Percentiles rank a stretch among this genome's conserved stretches.
phyloP scores from a whole-genome alignment of 2,797 vertebrate species.

The Cyprinodon diabolis region DNA sequence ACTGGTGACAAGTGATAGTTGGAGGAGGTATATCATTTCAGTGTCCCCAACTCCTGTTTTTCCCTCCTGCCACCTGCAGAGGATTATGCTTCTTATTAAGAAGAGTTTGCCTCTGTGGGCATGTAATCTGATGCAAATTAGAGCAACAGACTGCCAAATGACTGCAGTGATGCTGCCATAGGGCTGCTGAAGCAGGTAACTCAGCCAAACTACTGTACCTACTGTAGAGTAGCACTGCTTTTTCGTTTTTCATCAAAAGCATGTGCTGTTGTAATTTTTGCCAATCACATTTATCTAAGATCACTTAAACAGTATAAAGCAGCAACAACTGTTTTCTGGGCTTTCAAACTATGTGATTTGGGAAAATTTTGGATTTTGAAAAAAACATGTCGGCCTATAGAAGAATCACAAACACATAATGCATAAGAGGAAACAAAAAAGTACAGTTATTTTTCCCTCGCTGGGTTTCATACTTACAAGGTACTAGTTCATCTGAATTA shows the following conservation, averaged over 20 bases:
- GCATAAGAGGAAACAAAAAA: too few relatives aligned
- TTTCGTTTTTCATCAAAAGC: constrained; percentile 3
- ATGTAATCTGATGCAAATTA: constrained; percentile 74
- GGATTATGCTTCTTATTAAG: constrained; percentile 69
- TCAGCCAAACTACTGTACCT: constrained; percentile 35
- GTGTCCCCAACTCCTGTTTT: constrained; percentile 43
- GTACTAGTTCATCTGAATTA: too few relatives aligned
- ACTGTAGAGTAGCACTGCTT: constrained; percentile 19
- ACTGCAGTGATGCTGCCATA: constrained; percentile 39
- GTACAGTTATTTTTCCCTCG: too few relatives aligned
- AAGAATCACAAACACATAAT: too few relatives aligned
- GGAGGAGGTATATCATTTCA: constrained; percentile 40
- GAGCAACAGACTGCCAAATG: constrained; percentile 63
- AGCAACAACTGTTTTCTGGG: constrained; percentile 15
- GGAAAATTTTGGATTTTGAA: neutral
- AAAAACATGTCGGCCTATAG: neutral
- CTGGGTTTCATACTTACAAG: too few relatives aligned
- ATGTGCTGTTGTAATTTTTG: constrained; percentile 8
- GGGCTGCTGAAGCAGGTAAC: constrained; percentile 35
- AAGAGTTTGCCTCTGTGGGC: constrained; percentile 62
- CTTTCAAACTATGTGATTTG: constrained; percentile 23
- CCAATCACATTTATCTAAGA: constrained; percentile 32
- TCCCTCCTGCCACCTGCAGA: constrained; percentile 64
- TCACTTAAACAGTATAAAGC: constrained; percentile 16
- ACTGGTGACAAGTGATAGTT: constrained; percentile 56